Conservation (phyloP, 1,140 invertebrate species). For the Meloidogyne chitwoodi region DNA sequence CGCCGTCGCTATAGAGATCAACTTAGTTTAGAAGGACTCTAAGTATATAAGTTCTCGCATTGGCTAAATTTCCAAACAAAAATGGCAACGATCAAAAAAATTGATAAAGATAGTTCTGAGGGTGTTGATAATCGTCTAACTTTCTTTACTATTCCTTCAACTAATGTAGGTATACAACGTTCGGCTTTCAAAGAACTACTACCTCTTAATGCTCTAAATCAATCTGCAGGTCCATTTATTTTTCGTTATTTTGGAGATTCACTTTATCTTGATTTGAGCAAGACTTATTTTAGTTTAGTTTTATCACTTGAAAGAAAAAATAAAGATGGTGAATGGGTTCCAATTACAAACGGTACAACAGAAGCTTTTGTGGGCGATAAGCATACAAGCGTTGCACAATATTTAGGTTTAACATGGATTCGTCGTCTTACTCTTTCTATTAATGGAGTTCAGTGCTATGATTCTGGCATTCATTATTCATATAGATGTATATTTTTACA, state of each 20-base stretch:
- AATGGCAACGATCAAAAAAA: constrained; percentile 1
- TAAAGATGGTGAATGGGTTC: not conserved
- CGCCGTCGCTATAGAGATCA: not conserved
- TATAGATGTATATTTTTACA: not conserved
- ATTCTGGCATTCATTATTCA: not conserved
- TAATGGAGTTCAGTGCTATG: not conserved
- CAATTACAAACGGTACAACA: not conserved
- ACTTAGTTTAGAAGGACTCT: not conserved
- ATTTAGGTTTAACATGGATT: too few species aligned
- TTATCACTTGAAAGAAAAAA: not conserved
- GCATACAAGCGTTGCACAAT: too few species aligned
- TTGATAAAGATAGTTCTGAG: constrained; percentile 11
- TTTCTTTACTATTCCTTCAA: too few species aligned
- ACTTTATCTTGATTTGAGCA: too few species aligned
- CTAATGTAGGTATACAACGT: too few species aligned
- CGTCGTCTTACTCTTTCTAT: too few species aligned
- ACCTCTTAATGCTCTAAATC: too few species aligned
- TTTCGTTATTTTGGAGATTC: too few species aligned
- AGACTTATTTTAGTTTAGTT: not conserved
- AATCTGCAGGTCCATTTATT: too few species aligned
- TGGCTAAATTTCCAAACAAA: not conserved
- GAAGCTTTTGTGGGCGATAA: too few species aligned
- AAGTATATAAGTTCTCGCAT: not conserved
- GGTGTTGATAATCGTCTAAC: too few species aligned
- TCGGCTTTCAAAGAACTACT: too few species aligned